Conservation (phyloP, 2,113 vertebrate genomes). For the Myotis yumanensis region DNA sequence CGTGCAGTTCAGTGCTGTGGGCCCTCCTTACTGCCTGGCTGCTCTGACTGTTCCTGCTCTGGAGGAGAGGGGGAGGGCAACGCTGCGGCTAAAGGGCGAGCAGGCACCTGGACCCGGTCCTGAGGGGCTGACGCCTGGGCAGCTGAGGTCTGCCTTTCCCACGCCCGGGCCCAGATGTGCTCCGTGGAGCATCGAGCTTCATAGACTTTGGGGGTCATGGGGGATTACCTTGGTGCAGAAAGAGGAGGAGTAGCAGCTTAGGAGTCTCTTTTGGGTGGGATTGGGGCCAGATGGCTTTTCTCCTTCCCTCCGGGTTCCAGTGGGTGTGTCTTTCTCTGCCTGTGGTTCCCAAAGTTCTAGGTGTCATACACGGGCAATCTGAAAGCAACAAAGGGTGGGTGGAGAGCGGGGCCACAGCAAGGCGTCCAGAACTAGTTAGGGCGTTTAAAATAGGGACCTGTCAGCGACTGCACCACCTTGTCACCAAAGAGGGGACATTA, state of each 20-base stretch:
- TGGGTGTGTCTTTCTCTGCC: neutral
- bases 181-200: accelerated
- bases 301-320: neutral
- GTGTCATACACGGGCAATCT: accelerated
- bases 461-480: accelerated
- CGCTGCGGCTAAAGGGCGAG: neutral
- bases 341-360: neutral
- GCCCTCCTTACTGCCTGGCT: accelerated
- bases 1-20: accelerated
- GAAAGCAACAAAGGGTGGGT: neutral
- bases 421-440: neutral
- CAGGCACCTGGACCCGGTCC: neutral
- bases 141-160: neutral
- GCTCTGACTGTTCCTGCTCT: neutral
- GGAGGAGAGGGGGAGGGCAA: neutral
- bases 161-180: accelerated
- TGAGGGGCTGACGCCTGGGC: accelerated
- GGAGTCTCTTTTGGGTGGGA: neutral
- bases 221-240: neutral
- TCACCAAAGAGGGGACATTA: neutral
- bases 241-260: neutral
- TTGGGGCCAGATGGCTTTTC: neutral
- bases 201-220: neutral
- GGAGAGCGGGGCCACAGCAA: neutral
- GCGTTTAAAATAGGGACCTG: neutral